These are phyloP conservation scores for Stegana nigrithorax DNA, from an alignment of 2,888 invertebrate genomes.

Conservation along the genomic window DNA sequence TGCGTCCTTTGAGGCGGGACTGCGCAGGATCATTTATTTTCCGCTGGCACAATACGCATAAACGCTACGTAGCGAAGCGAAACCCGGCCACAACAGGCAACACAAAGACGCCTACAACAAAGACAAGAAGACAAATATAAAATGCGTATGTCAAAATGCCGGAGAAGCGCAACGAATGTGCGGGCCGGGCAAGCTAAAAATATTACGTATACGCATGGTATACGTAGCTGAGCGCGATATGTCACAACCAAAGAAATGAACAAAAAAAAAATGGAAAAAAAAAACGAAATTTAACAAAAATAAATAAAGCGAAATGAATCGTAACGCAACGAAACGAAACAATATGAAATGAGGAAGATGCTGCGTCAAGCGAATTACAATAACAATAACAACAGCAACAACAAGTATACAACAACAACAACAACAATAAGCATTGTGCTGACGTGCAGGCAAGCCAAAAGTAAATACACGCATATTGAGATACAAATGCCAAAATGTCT, in stretches of 20 bases:
- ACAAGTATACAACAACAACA: conserved; percentile 26
- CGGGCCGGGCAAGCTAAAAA: no score
- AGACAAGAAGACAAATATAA: conserved; percentile 34
- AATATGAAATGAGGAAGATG: conserved; percentile 24
- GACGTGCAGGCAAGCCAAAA: conserved; percentile 34
- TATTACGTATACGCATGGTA: no score
- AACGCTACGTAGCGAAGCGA: conserved; percentile 42
- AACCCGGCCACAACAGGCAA: conserved; percentile 4
- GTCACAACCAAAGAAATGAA: conserved; percentile 38
- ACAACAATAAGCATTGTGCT: conserved; percentile 30
- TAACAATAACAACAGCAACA: conserved; percentile 24
- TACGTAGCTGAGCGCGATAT: not conserved
- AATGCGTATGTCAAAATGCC: conserved; percentile 33
- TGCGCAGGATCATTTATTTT: conserved; percentile 62
- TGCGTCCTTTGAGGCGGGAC: conserved; percentile 40
- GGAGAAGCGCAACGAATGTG: not conserved
- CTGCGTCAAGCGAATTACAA: conserved; percentile 20
- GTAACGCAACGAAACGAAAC: conserved; percentile 21
- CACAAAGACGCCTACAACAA: conserved; percentile 11
- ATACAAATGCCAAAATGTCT: conserved; percentile 10
- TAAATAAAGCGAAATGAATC: conserved; percentile 1
- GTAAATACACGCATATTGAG: conserved; percentile 10
- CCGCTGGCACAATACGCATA: no score
- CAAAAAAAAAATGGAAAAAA: conserved; percentile 14
- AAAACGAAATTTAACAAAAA: conserved; percentile 8